Evolutionary conservation across 2,113 vertebrate species (phyloP).

Genomic region (human): GRCh38 chr12:40964001-40964500

Average conservation of each 20-base stretch:
- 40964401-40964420: neutral
- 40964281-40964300: neutral
- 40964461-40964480: neutral
- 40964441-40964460: neutral
- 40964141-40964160: neutral
- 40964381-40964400: neutral
- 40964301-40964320: neutral
- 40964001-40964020: slow-evolving; percentile 56
- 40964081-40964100: neutral
- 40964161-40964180: slow-evolving; percentile 13
- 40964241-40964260: neutral
- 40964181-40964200: neutral
- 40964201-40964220: neutral
- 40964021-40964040: slow-evolving; percentile 32
- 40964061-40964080: neutral
- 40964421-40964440: neutral
- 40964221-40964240: neutral
- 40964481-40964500: neutral
- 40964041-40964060: neutral
- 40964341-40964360: neutral
- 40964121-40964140: neutral
- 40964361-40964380: neutral
- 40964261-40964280: neutral
- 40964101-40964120: neutral
- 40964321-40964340: neutral